phyloP scores from a whole-genome alignment of 2,888 invertebrate genomes.

The Parnassius smintheus region DNA sequence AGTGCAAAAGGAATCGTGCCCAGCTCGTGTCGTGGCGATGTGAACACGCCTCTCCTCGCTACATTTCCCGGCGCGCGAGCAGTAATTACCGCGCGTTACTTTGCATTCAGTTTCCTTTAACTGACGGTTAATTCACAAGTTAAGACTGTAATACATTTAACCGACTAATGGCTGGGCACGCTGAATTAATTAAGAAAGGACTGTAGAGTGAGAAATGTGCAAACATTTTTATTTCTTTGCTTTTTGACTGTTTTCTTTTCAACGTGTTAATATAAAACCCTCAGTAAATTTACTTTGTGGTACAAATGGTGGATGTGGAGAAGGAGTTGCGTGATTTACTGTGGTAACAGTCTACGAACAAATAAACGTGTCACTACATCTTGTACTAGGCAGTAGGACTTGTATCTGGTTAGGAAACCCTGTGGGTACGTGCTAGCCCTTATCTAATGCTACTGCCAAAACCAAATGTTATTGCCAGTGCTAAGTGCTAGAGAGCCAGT shows the following conservation, averaged over 20 bases:
- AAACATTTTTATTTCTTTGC: constrained; percentile 18
- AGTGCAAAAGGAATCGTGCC: background rate
- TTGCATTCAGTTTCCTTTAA: constrained; percentile 5
- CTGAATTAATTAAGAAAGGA: constrained; percentile 23
- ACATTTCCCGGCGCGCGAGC: constrained; percentile 21
- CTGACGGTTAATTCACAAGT: constrained; percentile 26
- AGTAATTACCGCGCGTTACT: constrained; percentile 22
- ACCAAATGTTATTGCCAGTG: too few relatives aligned
- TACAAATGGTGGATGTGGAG: background rate
- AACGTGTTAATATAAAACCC: constrained; percentile 6
- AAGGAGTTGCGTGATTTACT: background rate
- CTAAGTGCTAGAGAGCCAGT: too few relatives aligned
- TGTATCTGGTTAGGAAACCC: too few relatives aligned
- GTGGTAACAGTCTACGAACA: too few relatives aligned
- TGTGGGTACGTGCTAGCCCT: too few relatives aligned
- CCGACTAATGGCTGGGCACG: constrained; percentile 20
- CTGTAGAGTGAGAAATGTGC: constrained; percentile 9
- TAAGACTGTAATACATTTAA: constrained; percentile 28
- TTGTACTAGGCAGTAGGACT: too few relatives aligned
- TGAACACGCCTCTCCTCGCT: constrained; percentile 7
- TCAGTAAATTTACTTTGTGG: constrained; percentile 2
- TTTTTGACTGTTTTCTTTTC: constrained; percentile 23
- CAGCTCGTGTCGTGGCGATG: constrained; percentile 13
- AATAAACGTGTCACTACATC: too few relatives aligned
- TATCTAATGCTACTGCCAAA: too few relatives aligned